Base-by-base conservation (phyloP, 2,888 invertebrate genomes). In the Pomacea canaliculata region DNA sequence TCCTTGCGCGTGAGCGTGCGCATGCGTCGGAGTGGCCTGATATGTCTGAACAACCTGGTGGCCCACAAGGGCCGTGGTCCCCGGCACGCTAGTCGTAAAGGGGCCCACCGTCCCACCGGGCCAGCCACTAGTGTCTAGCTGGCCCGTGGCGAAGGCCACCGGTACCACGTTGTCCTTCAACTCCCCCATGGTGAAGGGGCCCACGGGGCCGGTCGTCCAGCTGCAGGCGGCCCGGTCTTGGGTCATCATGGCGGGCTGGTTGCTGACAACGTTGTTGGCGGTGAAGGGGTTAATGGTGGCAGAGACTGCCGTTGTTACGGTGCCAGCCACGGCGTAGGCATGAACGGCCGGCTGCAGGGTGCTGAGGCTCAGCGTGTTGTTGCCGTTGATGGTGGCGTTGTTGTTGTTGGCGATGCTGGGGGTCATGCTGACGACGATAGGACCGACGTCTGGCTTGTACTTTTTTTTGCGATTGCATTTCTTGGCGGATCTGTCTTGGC, bases 151-250 rank as follows among this genome's bases (percentile, higher is more conserved):
- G 4, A 63, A 27, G 10, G 63, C 27, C 63, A 63, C 63, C 19
- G 63, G 63, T 8, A 63, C 27, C 63, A 63, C 19, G 63, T 19
- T 56, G 62, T 74, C 74, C 51, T 68, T 69, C 69, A 74, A 62
- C 16, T 74, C 69, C 4, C 74, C 73, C 69, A 74, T 51, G 37
- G 74, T 60, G 69, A 74, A 74, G 49, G 74, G 69, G 9, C 74
- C 74, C 19, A 74, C n/a, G 48, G 74, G 69, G 10, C 74, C 51
- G 9, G 74, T 18, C n/a, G 67, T 19, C 69, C 69, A 69, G 37
- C 66, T 60, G 46, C 73, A 73, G 8, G 73, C 27, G 56, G 59
- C 56, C n/a, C 48, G 48, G 23, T 67, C 66, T 46, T 60, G 51
- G 56, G 19, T 46, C 37, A 48, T 65, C 59, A 68, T 59, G 66